Conservation (phyloP, 2,888 invertebrate species). For the Eristalinus aeneus region DNA sequence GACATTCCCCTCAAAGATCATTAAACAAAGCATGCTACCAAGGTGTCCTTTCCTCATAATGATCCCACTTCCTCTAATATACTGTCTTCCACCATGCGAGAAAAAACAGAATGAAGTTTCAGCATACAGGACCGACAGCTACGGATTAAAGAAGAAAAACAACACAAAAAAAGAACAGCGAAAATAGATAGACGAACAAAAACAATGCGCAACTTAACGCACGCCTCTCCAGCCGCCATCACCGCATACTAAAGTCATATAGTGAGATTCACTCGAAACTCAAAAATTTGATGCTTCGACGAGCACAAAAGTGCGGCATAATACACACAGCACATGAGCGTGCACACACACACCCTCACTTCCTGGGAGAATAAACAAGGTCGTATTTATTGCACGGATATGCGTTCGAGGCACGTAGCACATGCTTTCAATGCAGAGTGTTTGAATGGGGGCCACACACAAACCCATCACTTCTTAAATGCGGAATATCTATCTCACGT, state of each 20-base stretch:
- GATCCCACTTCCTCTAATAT: background rate
- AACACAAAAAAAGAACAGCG: background rate
- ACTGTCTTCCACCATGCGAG: conserved; percentile 8
- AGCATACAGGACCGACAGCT: conserved; percentile 4
- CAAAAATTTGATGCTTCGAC: conserved; percentile 60
- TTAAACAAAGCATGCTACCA: too few relatives aligned
- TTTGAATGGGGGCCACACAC: conserved; percentile 6
- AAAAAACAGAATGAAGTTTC: conserved; percentile 39
- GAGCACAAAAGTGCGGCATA: conserved; percentile 60
- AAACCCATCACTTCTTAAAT: conserved; percentile 8
- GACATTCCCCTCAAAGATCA: too few relatives aligned
- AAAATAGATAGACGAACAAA: conserved; percentile 5
- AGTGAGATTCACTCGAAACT: conserved; percentile 49
- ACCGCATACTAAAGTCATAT: conserved; percentile 17
- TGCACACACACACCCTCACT: background rate
- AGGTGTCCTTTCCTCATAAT: too few relatives aligned
- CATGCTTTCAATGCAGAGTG: conserved; percentile 16
- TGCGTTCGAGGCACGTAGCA: conserved; percentile 61
- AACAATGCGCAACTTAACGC: conserved; percentile 51
- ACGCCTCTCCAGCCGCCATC: background rate
- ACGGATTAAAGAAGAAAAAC: conserved; percentile 3
- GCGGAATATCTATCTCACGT: conserved; percentile 32
- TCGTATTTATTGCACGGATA: conserved; percentile 49
- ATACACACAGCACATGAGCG: background rate
- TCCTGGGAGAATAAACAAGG: conserved; percentile 1